Base-by-base conservation (phyloP, 2,797 vertebrate species). In the Gallinago nigripennis region DNA sequence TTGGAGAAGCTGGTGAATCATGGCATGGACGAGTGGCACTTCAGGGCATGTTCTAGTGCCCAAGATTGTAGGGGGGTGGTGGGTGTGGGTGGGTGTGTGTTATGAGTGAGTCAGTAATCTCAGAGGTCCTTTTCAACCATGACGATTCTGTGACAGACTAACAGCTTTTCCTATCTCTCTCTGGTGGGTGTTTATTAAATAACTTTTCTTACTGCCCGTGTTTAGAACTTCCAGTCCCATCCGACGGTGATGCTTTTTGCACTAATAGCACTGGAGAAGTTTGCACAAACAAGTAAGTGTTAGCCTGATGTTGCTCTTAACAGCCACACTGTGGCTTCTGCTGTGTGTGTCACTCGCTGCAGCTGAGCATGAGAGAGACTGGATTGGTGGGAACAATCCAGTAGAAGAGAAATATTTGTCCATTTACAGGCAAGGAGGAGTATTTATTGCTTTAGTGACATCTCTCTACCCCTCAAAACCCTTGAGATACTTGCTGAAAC, bases 221-320 rank as follows among this genome's bases (percentile, higher is more conserved):
- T 97, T 85, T 98, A 99, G 99, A 99, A 99, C 96, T 98, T 99
- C 61, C 99, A 99, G 96, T 99, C 99, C 78, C 99, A 99, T 83
- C 99, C 99, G 0, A 99, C 99, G 39, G 99, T 99, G 95, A 99
- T 99, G 99, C 98, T 99, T 96, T 99, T 99, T 98, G 99, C 99
- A 96, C 99, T 99, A 93, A 99, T 99, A 84, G 99, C 99, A 86
- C 98, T 99, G 98, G 99, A 99, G 97, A 99, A 99, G 98, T 99
- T 99, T 98, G 99, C 99, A 97, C 99, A 99, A 97, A 99, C 99
- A 79, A 99, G 99, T 99, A 98, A 96, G 99, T 98, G 77, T 96
- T 24, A 18, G 16, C 51, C 88, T 90, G 75, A 18, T 87, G 30
- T 12, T 57, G 57, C 90, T 92, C 61, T 31, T 66, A 54, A 20